These are phyloP conservation scores for Phocides pigmalion DNA, from an alignment of 1,140 invertebrate species.

Conservation along the genomic window DNA sequence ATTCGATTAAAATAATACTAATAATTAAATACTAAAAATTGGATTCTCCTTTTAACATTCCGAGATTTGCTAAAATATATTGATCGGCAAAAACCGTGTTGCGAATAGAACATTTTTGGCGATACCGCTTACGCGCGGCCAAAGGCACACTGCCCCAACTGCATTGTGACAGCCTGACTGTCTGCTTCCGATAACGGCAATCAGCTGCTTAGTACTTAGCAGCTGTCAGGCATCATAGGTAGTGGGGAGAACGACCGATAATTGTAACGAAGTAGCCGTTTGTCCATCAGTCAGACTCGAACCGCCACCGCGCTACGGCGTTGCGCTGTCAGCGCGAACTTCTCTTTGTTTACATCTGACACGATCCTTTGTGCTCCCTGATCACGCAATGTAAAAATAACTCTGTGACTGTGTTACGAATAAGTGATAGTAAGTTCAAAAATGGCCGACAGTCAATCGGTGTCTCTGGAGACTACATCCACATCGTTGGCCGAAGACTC, in stretches of 20 bases:
- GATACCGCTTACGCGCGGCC: background rate
- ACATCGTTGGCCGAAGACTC: slow-evolving; percentile 64
- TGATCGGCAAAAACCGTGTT: too few relatives aligned
- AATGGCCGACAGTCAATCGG: slow-evolving; percentile 67
- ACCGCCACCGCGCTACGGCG: slow-evolving; percentile 44
- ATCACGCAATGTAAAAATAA: slow-evolving; percentile 58
- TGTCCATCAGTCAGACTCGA: slow-evolving; percentile 45
- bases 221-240: slow-evolving; percentile 43
- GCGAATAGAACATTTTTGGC: background rate
- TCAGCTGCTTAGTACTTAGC: slow-evolving; percentile 47
- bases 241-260: slow-evolving; percentile 76
- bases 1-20: too few relatives aligned
- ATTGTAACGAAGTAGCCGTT: slow-evolving; percentile 42
- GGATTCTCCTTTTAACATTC: too few relatives aligned
- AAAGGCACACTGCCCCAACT: background rate
- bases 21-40: too few relatives aligned
- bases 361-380: slow-evolving; percentile 61
- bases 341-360: slow-evolving; percentile 66
- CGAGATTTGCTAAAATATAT: too few relatives aligned
- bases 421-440: slow-evolving; percentile 50
- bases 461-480: slow-evolving; percentile 68
- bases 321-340: slow-evolving; percentile 37
- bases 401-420: slow-evolving; percentile 51
- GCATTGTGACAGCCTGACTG: slow-evolving; percentile 11
- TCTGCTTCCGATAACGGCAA: slow-evolving; percentile 51